Conservation (phyloP, 2,888 invertebrate genomes). For the Pecten maximus region DNA sequence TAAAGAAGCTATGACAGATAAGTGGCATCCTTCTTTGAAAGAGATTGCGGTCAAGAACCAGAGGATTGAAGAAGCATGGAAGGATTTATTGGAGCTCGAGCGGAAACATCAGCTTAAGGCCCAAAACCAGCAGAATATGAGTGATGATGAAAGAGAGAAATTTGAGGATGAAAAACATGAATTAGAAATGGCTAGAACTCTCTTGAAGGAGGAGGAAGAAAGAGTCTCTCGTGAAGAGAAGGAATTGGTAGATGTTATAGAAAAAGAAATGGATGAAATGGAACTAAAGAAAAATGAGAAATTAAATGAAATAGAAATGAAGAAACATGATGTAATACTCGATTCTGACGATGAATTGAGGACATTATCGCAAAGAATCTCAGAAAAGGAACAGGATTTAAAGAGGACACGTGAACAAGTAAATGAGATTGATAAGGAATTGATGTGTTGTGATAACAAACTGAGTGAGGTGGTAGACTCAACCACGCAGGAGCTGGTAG, state of each 20-base stretch:
- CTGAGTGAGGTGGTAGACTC: conserved; percentile 40
- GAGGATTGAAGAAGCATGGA: conserved; percentile 66
- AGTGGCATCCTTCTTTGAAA: conserved; percentile 69
- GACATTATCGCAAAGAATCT: not conserved
- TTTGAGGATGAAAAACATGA: conserved; percentile 65
- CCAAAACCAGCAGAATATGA: conserved; percentile 53
- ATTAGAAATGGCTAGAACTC: conserved; percentile 65
- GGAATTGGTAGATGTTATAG: conserved; percentile 69
- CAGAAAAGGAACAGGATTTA: conserved; percentile 26
- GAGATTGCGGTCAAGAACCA: conserved; percentile 64
- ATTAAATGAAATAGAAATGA: conserved; percentile 73
- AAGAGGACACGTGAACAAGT: conserved; percentile 35
- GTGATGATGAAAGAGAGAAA: conserved; percentile 63
- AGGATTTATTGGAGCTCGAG: conserved; percentile 64
- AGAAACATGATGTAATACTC: conserved; percentile 84
- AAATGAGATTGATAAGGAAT: conserved; percentile 36
- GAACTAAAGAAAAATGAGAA: conserved; percentile 83
- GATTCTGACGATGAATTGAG: conserved; percentile 10
- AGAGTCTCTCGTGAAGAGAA: conserved; percentile 68
- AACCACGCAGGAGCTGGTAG: not conserved
- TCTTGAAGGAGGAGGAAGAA: conserved; percentile 71
- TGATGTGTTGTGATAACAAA: not conserved
- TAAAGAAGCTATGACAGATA: conserved; percentile 65
- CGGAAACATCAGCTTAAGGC: conserved; percentile 54
- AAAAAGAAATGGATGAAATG: conserved; percentile 82